Evolutionary conservation across 2,888 invertebrate genomes (phyloP).

Genomic region (Cheilosia grossa): DNA sequence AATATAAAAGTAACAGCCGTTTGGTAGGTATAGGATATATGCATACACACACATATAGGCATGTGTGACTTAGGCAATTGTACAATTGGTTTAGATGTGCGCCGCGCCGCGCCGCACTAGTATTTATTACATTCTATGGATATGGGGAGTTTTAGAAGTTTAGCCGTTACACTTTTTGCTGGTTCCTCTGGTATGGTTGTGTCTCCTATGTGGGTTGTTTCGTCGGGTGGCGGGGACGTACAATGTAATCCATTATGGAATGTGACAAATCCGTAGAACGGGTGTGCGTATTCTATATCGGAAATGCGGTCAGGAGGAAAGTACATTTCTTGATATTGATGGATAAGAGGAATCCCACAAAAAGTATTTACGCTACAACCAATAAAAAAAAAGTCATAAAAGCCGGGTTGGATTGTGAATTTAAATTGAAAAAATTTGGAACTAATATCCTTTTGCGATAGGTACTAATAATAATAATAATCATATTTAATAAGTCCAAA

Average conservation of each 20-base stretch:
- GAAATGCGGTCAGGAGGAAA: constrained; percentile 23
- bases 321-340: neutral
- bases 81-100: constrained; percentile 53
- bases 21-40: constrained; percentile 41
- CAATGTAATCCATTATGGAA: constrained; percentile 32
- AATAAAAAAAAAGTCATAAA: too few relatives aligned
- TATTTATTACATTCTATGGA: neutral
- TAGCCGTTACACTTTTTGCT: constrained; percentile 66
- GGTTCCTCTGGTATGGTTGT: constrained; percentile 1
- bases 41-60: constrained; percentile 35
- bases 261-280: constrained; percentile 49
- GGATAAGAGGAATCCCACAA: neutral
- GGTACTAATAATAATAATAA: too few relatives aligned
- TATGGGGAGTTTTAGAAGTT: constrained; percentile 52
- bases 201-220: constrained; percentile 51
- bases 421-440: too few relatives aligned
- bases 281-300: constrained; percentile 4
- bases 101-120: constrained; percentile 12
- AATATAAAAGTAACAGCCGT: constrained; percentile 68
- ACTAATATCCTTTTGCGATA: too few relatives aligned
- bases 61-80: constrained; percentile 18
- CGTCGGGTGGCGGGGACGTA: constrained; percentile 26
- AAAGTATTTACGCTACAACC: too few relatives aligned
- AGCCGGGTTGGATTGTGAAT: too few relatives aligned
- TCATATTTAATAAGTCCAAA: too few relatives aligned